Base-by-base conservation (phyloP, 2,797 vertebrate species). In the Telmatherina bonti region DNA sequence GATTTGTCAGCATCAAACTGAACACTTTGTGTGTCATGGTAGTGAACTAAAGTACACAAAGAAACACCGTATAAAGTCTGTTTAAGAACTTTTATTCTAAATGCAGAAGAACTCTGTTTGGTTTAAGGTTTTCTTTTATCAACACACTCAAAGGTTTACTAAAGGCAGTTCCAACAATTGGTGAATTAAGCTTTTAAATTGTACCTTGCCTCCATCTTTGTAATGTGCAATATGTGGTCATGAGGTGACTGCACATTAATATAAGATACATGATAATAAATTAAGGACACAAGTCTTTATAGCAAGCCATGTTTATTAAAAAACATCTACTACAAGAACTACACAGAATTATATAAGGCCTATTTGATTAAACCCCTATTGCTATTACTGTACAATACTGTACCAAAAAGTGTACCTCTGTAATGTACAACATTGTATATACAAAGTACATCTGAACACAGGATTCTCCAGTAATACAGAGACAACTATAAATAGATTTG, bases 341-440 rank as follows among this genome's bases (percentile, higher is more conserved):
- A 95, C 93, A 94, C 92, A 89, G 80, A 94, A 93, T 94, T 92
- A 94, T 94, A 95, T 94, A 94, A 93, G 92, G 91, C 93, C 92
- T 94, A 94, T 95, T 94, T 91, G 88, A 94, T 93, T 93, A 93
- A 93, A 93, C 91, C 92, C 93, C 94, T 95, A 94, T 95, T 94
- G 94, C 94, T 93, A 93, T 94, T 93, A 94, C 94, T 95, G 94
- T 95, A 95, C 94, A 95, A 94, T 95, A 94, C 89, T 95, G 94
- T 94, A 94, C 93, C 93, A 93, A 92, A 92, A 93, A 90, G 87
- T 96, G 96, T 95, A 96, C 96, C 96, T 96, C 95, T 96, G 95
- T 94, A 95, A 96, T 96, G 95, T 97, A 97, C 96, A 97, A 93
- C 93, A 93, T 95, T 95, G 92, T 97, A 96, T 97, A 95, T 96